Evolutionary conservation across 1,140 invertebrate species (phyloP), one percentile per base, ranked within the genome.

Genomic region (Ceratosolen solmsi): DNA sequence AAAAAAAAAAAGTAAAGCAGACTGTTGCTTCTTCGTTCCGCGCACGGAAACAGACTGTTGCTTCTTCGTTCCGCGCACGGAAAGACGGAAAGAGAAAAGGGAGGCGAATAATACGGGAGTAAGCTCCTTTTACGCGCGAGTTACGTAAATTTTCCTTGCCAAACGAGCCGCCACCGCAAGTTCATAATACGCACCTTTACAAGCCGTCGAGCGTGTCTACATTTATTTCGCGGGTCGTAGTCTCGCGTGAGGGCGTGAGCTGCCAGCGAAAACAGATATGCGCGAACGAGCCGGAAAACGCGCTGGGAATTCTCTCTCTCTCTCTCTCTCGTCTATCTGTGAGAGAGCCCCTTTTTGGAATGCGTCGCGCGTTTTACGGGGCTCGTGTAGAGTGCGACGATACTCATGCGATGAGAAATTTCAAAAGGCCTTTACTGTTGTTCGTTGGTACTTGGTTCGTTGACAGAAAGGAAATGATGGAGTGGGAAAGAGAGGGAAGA

Each of bases 281-380:
- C 27, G 76, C 63, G 63, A 51, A 27, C 36, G 36, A 30, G 15
- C 58, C 56, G 56, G 58, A 65, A 77, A 77, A 77, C 74, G 56
- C 17, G 58, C 22, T 33, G 30, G 1, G 56, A 36, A 22, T 74
- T 76, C 58, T 76, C 56, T 22, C 5, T 54, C 51, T 22, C 20
- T 54, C 20, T 54, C 20, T 2, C 51, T 54, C 51, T 54, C 20
- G 20, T 46, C 5, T 13, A 46, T 46, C 5, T 13, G 13, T 46
- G 41, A n/a, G 41, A 46, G 20, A 54, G 13, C 20, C 51, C 5
- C 9, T 30, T 30, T 51, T 30, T 36, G n/a, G 8, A 17, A 3
- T 30, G 7, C 38, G n/a, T 46, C 17, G 5, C 38, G 38, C 15
- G 25, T 17, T 36, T 65, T 65, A 65, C 33, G 20, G 8, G 15